Evolutionary conservation across 2,113 vertebrate genomes (phyloP), one percentile per base, ranked within the genome.

Genomic region (Sinocyclocheilus anshuiensis): DNA sequence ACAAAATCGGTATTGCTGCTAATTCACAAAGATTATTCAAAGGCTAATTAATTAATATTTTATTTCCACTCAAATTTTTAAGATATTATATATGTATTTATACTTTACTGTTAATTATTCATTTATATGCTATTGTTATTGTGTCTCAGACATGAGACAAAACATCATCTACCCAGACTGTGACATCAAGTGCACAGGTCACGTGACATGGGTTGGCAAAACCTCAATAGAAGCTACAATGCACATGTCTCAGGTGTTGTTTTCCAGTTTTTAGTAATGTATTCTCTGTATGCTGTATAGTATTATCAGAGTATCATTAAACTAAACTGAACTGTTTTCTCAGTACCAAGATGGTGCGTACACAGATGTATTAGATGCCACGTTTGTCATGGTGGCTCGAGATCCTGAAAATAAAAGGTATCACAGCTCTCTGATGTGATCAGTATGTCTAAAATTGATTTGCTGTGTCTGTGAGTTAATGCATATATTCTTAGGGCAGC

Each of bases 141-240:
- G 29, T 3, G 29, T 33, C 29, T 33, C 29, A 99, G 98, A 97
- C 91, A 94, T 98, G 95, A 94, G 95, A 92, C 96, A 96, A 89
- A 95, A 96, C 74, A 84, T 93, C 53, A 95, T 99, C 91, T 94
- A 95, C 78, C 97, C 98, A 0, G 97, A 99, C 90, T 94, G 96
- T 69, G 98, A 99, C 93, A 97, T 99, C 93, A 99, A 98, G 90
- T 96, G 99, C 90, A 96, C 93, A 3, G 98, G 98, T 89, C 96
- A 96, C 10, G 97, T 99, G 92, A 97, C 96, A 12, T 99, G 98
- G 98, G 97, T 98, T 89, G 98, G 98, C 45, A 97, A 89, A 86
- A 97, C 97, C 4, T 99, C 98, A 2, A 99, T 99, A 91, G 98
- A 99, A 94, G 98, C 98, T 89, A 98, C 96, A 94, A 99, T 99